Conservation (phyloP, 2,888 invertebrate species). For the Euplagia quadripunctaria region DNA sequence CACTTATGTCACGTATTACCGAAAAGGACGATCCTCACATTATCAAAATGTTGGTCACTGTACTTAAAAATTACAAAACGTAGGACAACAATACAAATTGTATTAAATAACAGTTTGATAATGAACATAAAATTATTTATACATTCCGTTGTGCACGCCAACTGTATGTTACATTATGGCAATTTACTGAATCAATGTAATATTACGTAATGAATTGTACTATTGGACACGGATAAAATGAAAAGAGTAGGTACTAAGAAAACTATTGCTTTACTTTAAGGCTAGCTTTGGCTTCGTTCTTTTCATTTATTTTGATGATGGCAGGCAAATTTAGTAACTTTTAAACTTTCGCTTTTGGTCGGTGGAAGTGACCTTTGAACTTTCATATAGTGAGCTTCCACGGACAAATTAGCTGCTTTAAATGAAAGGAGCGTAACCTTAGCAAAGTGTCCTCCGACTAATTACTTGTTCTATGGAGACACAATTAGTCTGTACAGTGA, state of each 20-base stretch:
- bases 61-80: slow-evolving; percentile 9
- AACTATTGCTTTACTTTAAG: background rate
- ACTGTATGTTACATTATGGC: slow-evolving; percentile 25
- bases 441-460: too few relatives aligned
- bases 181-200: slow-evolving; percentile 30
- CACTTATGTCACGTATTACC: background rate
- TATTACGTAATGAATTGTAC: slow-evolving; percentile 19
- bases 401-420: too few relatives aligned
- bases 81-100: slow-evolving; percentile 23
- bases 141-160: slow-evolving; percentile 35
- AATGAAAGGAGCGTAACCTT: too few relatives aligned
- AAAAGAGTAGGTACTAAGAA: background rate
- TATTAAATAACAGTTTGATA: slow-evolving; percentile 25
- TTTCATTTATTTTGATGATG: too few relatives aligned
- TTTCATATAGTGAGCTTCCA: too few relatives aligned
- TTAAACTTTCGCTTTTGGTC: too few relatives aligned
- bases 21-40: background rate
- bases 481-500: too few relatives aligned
- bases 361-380: too few relatives aligned
- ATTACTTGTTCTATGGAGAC: too few relatives aligned
- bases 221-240: background rate
- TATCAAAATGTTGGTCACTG: slow-evolving; percentile 6
- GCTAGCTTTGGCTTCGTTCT: too few relatives aligned
- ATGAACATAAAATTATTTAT: slow-evolving; percentile 37
- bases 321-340: too few relatives aligned